These are phyloP conservation scores for Neosilurus mollespiculum DNA, from an alignment of 2,797 vertebrate genomes.

Conservation along the genomic window DNA sequence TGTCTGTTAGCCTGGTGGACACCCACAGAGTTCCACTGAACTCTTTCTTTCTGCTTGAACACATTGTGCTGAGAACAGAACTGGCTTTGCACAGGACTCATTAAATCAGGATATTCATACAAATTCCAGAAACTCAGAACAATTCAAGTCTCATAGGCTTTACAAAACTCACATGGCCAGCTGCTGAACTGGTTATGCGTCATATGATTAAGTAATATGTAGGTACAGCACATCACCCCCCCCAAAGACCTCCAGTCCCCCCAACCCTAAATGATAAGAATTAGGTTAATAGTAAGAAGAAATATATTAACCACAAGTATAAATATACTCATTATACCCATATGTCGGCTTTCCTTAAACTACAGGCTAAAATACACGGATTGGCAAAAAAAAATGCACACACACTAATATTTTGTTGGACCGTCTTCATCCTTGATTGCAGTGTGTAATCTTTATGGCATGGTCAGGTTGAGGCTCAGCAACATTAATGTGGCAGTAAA, in stretches of 20 bases:
- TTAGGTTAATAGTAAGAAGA: not conserved
- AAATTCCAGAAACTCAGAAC: conserved; percentile 35
- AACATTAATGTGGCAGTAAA: no score
- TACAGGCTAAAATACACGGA: not conserved
- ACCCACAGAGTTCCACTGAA: conserved; percentile 63
- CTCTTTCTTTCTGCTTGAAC: conserved; percentile 41
- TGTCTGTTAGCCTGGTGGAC: conserved; percentile 62
- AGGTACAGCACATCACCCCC: not conserved
- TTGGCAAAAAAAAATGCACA: no score
- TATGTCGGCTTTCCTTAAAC: not conserved
- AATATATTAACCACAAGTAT: not conserved
- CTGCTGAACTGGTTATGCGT: not conserved
- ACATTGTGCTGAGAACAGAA: conserved; percentile 51
- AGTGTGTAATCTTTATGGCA: no score
- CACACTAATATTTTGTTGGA: no score
- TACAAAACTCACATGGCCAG: conserved; percentile 4
- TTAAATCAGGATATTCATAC: conserved; percentile 48
- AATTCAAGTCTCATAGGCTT: conserved; percentile 33
- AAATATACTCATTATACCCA: not conserved
- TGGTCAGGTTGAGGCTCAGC: no score
- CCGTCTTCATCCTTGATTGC: no score
- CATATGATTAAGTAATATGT: not conserved
- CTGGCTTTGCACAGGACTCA: conserved; percentile 39
- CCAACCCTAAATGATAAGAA: not conserved
- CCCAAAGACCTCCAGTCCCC: not conserved